phyloP scores from a whole-genome alignment of 1,140 invertebrate genomes.

The Drepana arcuata region DNA sequence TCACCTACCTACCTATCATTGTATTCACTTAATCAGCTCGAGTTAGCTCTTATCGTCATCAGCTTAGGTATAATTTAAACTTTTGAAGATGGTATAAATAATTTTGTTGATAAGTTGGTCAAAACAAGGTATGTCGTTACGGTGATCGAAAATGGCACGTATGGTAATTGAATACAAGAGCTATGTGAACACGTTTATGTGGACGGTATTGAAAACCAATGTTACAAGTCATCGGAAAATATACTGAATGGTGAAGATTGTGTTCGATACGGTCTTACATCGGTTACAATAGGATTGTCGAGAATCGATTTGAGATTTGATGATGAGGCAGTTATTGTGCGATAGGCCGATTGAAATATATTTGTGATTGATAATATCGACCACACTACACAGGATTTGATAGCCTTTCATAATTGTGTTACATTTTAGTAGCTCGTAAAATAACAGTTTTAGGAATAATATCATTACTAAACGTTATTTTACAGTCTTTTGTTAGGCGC shows the following conservation, averaged over 20 bases:
- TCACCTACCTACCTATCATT: too few relatives aligned
- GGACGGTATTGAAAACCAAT: too few relatives aligned
- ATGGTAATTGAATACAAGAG: not conserved
- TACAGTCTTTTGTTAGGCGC: too few relatives aligned
- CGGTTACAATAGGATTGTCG: slow-evolving; percentile 36
- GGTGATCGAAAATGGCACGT: slow-evolving; percentile 6
- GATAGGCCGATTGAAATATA: slow-evolving; percentile 18
- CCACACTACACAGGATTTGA: too few relatives aligned
- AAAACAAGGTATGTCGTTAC: not conserved
- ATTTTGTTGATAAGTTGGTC: slow-evolving; percentile 1
- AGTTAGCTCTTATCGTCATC: too few relatives aligned
- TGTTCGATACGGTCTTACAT: slow-evolving; percentile 38
- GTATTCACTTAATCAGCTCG: too few relatives aligned
- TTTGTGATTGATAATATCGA: too few relatives aligned
- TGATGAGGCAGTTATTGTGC: slow-evolving; percentile 22
- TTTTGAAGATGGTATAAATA: slow-evolving; percentile 3
- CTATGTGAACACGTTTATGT: slow-evolving; percentile 2
- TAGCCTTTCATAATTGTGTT: too few relatives aligned
- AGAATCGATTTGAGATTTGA: slow-evolving; percentile 39
- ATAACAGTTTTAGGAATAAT: too few relatives aligned
- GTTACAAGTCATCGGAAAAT: slow-evolving; percentile 39
- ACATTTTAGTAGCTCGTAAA: too few relatives aligned
- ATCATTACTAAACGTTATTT: too few relatives aligned
- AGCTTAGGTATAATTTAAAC: too few relatives aligned
- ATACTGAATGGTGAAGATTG: slow-evolving; percentile 45